These are phyloP conservation scores for Donacobius atricapilla DNA, from an alignment of 2,113 vertebrate species.

Conservation along the genomic window DNA sequence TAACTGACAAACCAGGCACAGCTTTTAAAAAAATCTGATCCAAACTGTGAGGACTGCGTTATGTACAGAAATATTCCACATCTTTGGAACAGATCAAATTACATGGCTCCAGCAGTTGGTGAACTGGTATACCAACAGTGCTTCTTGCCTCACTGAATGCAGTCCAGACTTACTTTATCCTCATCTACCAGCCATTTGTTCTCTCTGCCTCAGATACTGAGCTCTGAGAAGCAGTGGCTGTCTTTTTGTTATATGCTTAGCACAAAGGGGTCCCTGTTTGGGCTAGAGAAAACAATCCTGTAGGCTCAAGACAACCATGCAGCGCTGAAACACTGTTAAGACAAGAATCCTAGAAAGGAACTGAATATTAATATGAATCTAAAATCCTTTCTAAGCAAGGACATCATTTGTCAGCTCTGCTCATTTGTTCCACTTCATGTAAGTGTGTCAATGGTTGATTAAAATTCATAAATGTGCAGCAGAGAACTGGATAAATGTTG, in stretches of 20 bases:
- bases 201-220: not conserved
- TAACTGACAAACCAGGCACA: not conserved
- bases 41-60: not conserved
- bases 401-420: slow-evolving; percentile 14
- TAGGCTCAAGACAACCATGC: not conserved
- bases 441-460: slow-evolving; percentile 43
- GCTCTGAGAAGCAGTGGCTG: not conserved
- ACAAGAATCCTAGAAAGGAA: slow-evolving; percentile 13
- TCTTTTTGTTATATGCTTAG: not conserved
- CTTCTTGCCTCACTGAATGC: not conserved
- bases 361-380: slow-evolving; percentile 34
- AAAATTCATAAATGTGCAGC: slow-evolving; percentile 53
- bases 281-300: not conserved
- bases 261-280: not conserved
- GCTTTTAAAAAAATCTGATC: slow-evolving; percentile 18
- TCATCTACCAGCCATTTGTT: not conserved
- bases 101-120: not conserved
- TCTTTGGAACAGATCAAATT: not conserved
- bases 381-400: slow-evolving; percentile 34
- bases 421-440: slow-evolving; percentile 39
- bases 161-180: not conserved
- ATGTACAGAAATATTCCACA: not conserved
- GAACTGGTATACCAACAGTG: not conserved
- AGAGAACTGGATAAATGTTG: not conserved
- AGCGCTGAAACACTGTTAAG: not conserved